These are phyloP conservation scores for Dusona sp. DNA, from an alignment of 2,888 invertebrate genomes.

Conservation along the genomic window DNA sequence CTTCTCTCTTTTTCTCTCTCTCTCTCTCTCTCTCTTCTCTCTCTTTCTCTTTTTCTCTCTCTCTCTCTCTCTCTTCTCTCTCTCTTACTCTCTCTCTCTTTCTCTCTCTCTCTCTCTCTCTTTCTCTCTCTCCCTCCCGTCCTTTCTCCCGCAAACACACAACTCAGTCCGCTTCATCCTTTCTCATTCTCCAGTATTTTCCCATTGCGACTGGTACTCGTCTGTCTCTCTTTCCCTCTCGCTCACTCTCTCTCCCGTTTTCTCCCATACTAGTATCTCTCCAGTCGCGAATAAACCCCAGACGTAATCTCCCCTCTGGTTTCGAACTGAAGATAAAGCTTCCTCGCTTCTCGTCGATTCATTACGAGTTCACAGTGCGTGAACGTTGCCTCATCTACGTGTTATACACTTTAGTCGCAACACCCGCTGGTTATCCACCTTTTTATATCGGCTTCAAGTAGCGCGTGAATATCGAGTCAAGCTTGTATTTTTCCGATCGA, in stretches of 20 bases:
- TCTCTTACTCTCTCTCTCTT: too few relatives aligned
- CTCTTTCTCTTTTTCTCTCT: too few relatives aligned
- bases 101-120: too few relatives aligned
- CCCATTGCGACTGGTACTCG: slow-evolving; percentile 10
- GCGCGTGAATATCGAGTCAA: not conserved
- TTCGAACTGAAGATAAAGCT: slow-evolving; percentile 30
- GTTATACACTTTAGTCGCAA: not conserved
- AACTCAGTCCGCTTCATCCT: slow-evolving; percentile 23
- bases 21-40: too few relatives aligned
- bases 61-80: too few relatives aligned
- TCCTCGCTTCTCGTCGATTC: slow-evolving; percentile 42
- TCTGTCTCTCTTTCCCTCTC: slow-evolving; percentile 22
- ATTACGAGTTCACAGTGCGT: slow-evolving; percentile 26
- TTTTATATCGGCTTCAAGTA: not conserved
- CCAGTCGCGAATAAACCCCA: slow-evolving; percentile 31
- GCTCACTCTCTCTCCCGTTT: slow-evolving; percentile 8
- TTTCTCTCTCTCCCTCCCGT: not conserved
- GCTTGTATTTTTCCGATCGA: not conserved
- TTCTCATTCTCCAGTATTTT: slow-evolving; percentile 34
- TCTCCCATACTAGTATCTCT: slow-evolving; percentile 19
- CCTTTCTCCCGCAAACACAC: slow-evolving; percentile 29
- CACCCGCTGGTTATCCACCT: not conserved
- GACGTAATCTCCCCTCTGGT: slow-evolving; percentile 25
- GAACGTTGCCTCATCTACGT: slow-evolving; percentile 10
- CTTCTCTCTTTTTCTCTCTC: too few relatives aligned